Conservation (phyloP, 2,888 invertebrate species). For the Drosophila meridionalis region DNA sequence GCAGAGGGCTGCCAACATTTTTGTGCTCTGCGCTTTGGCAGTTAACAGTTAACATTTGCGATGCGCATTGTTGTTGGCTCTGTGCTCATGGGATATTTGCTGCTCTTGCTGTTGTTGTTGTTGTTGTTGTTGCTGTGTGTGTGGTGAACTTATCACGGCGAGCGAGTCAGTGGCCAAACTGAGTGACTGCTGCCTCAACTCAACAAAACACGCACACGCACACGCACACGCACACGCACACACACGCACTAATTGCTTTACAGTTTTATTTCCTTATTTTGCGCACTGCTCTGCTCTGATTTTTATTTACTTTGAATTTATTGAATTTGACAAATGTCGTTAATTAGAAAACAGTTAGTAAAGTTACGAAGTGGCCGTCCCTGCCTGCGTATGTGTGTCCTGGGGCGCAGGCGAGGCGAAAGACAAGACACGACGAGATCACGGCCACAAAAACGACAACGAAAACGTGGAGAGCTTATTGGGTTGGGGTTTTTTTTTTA, state of each 20-base stretch:
- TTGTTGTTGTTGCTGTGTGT: slow-evolving; percentile 19
- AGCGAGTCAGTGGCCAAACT: slow-evolving; percentile 32
- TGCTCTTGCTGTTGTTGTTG: slow-evolving; percentile 6
- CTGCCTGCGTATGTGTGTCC: slow-evolving; percentile 11
- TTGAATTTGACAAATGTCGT: slow-evolving; percentile 3
- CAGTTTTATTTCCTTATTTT: slow-evolving; percentile 30
- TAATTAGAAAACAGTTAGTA: not conserved
- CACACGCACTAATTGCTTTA: slow-evolving; percentile 23
- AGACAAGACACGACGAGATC: slow-evolving; percentile 60
- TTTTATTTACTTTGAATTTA: slow-evolving; percentile 23
- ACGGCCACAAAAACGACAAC: slow-evolving; percentile 63
- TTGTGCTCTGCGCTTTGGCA: slow-evolving; percentile 44
- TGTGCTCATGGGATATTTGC: slow-evolving; percentile 28
- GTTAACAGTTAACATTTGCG: slow-evolving; percentile 58
- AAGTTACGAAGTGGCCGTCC: not conserved
- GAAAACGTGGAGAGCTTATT: slow-evolving; percentile 30
- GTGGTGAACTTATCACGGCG: slow-evolving; percentile 59
- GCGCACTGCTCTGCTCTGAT: slow-evolving; percentile 16
- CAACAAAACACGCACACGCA: slow-evolving; percentile 14
- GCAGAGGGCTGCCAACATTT: slow-evolving; percentile 44
- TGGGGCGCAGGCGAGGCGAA: slow-evolving; percentile 27
- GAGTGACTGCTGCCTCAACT: slow-evolving; percentile 37
- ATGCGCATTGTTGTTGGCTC: slow-evolving; percentile 57
- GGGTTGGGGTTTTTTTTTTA: slow-evolving; percentile 37
- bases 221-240: slow-evolving; percentile 9